These are phyloP conservation scores for Anarhynchus alexandrinus DNA, from an alignment of 2,113 vertebrate species.

Conservation along the genomic window DNA sequence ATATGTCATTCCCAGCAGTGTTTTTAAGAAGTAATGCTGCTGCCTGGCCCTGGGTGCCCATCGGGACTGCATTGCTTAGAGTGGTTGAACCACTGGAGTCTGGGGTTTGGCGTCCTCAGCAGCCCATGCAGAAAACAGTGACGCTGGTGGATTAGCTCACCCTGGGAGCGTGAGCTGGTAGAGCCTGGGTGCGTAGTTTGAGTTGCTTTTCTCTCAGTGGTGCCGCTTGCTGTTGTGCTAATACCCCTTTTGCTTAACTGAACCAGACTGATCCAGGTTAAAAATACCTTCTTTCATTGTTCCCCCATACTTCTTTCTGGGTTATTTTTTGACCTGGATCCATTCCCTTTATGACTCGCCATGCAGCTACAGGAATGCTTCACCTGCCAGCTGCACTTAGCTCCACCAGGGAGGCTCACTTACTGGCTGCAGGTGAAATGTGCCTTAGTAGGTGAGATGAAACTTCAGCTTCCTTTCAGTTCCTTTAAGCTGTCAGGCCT, in stretches of 20 bases:
- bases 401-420: background rate
- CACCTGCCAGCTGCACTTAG: background rate
- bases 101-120: background rate
- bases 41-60: background rate
- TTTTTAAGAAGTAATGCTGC: background rate
- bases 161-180: background rate
- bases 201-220: background rate
- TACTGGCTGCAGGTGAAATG: background rate
- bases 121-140: background rate
- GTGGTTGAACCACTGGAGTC: background rate
- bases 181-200: background rate
- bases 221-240: background rate
- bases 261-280: background rate
- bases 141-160: background rate
- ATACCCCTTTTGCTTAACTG: background rate
- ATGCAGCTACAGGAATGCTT: background rate
- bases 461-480: background rate
- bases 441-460: background rate
- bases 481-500: background rate
- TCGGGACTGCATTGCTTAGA: background rate
- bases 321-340: background rate
- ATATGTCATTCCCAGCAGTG: background rate
- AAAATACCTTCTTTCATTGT: background rate
- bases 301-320: background rate
- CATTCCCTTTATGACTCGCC: background rate